Evolutionary conservation across 2,113 vertebrate genomes (phyloP).

Genomic region (Calyptomena viridis): DNA sequence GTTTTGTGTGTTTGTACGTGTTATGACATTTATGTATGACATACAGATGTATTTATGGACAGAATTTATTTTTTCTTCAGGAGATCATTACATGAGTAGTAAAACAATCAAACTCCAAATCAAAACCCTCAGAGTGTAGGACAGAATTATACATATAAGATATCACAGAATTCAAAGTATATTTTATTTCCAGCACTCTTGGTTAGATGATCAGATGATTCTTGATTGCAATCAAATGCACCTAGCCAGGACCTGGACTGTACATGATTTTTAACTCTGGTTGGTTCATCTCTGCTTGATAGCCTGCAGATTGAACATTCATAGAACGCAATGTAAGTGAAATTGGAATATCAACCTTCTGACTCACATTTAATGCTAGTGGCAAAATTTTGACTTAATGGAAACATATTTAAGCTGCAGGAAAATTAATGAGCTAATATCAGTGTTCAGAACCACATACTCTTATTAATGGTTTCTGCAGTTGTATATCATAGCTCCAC

Average conservation of each 20-base stretch:
- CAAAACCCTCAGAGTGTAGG: background rate
- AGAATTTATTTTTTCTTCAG: background rate
- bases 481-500: background rate
- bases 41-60: background rate
- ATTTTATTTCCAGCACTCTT: slow-evolving; percentile 28
- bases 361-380: background rate
- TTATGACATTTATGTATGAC: background rate
- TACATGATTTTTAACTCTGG: slow-evolving; percentile 43
- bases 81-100: background rate
- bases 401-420: background rate
- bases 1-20: background rate
- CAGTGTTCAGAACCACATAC: background rate
- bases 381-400: background rate
- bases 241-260: background rate
- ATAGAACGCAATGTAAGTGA: background rate
- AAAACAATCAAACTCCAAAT: background rate
- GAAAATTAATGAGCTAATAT: slow-evolving; percentile 14
- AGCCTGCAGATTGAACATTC: slow-evolving; percentile 14
- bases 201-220: slow-evolving; percentile 17
- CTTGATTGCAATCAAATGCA: slow-evolving; percentile 63
- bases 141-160: background rate
- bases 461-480: background rate
- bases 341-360: background rate
- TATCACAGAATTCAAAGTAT: background rate
- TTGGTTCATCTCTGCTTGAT: slow-evolving; percentile 13